These are phyloP conservation scores for Dipodomys spectabilis DNA, from an alignment of 2,113 vertebrate genomes.

Conservation along the genomic window DNA sequence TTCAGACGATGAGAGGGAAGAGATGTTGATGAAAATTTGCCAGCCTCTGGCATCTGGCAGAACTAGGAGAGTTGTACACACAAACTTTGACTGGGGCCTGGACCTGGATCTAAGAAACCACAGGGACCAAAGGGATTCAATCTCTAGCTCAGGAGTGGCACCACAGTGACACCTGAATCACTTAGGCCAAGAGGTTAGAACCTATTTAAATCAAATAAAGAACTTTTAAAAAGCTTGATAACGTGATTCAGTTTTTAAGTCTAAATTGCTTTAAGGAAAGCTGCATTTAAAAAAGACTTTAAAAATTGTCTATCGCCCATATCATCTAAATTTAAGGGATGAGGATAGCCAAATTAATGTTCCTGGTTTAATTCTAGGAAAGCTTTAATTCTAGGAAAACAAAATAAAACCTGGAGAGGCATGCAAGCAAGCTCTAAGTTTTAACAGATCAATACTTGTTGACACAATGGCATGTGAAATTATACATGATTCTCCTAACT, in stretches of 20 bases:
- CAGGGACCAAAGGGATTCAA: not conserved
- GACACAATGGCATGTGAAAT: not conserved
- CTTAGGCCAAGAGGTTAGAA: not conserved
- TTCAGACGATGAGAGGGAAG: not conserved
- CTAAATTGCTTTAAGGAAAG: not conserved
- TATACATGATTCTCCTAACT: not conserved
- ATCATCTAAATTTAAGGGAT: not conserved
- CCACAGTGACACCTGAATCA: not conserved
- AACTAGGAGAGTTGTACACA: not conserved
- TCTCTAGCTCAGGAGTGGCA: no score
- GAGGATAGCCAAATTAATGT: not conserved
- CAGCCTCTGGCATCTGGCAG: no score
- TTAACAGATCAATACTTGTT: slow-evolving; percentile 33
- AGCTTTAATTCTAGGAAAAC: slow-evolving; percentile 3
- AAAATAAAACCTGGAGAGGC: not conserved
- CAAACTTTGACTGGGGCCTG: not conserved
- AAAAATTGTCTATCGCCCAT: not conserved
- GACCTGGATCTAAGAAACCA: no score
- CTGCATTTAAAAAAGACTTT: not conserved
- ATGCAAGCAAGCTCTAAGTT: not conserved
- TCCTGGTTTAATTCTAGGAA: slow-evolving; percentile 8
- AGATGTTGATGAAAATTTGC: not conserved
- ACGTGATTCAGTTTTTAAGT: not conserved
- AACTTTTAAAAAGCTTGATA: not conserved
- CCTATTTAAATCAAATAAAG: not conserved